A percentile compares a stretch with the other conserved stretches of the same genome.
Conservation (phyloP, 2,797 vertebrate genomes). For the Lagodon rhomboides region DNA sequence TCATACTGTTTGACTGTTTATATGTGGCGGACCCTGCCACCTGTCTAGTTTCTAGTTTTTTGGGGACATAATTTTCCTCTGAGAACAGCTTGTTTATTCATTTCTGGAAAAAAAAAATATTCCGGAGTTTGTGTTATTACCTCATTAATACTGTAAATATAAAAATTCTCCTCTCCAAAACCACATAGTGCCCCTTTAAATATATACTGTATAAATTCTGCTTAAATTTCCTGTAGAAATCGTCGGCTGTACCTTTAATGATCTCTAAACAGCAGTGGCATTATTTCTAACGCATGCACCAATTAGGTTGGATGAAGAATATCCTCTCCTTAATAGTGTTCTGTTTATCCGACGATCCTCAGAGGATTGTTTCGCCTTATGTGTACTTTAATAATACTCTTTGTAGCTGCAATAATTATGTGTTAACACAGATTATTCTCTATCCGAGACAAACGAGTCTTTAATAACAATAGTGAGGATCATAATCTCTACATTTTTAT, state of each 20-base stretch:
- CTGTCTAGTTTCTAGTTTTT: too few species aligned
- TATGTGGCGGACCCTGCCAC: too few species aligned
- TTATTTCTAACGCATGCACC: neutral
- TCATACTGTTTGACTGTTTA: too few species aligned
- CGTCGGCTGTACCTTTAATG: neutral
- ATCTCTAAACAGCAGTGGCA: neutral
- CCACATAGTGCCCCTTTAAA: too few species aligned
- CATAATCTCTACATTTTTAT: neutral
- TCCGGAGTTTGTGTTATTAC: too few species aligned
- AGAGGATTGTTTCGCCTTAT: slow-evolving; percentile 11
- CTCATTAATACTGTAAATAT: too few species aligned
- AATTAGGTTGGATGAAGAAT: slow-evolving; percentile 33
- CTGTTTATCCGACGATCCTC: slow-evolving; percentile 25
- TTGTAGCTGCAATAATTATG: slow-evolving; percentile 26
- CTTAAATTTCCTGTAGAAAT: neutral
- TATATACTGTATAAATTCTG: neutral
- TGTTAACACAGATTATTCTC: slow-evolving; percentile 5
- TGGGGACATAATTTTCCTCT: too few species aligned
- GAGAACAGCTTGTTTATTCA: too few species aligned
- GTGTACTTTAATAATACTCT: slow-evolving; percentile 11
- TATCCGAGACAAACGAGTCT: neutral
- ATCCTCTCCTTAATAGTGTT: slow-evolving; percentile 27
- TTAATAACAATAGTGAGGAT: neutral
- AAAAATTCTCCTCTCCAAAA: too few species aligned
- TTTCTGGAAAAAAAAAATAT: too few species aligned